Conservation (phyloP, 2,113 vertebrate species). For the Ornithorhynchus anatinus region DNA sequence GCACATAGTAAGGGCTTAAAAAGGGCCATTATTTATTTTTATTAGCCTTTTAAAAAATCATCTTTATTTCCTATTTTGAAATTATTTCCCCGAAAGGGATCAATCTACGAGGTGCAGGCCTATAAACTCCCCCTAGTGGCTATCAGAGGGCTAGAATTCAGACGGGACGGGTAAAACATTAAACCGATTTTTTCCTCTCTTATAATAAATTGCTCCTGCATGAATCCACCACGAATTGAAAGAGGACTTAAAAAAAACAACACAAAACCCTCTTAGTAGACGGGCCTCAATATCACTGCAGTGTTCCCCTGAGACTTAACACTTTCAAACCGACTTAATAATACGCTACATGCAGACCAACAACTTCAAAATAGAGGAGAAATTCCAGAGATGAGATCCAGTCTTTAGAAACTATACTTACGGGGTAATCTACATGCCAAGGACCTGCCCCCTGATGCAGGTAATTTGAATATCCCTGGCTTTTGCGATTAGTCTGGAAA, state of each 20-base stretch:
- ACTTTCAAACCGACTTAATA: too few species aligned
- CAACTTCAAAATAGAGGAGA: too few species aligned
- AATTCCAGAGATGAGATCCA: too few species aligned
- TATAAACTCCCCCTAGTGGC: constrained; percentile 53
- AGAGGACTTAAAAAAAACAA: too few species aligned
- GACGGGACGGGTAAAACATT: too few species aligned
- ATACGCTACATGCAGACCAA: too few species aligned
- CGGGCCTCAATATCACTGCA: background rate
- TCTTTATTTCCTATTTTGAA: constrained; percentile 7
- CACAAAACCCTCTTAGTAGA: background rate
- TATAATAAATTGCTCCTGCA: background rate
- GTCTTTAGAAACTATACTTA: constrained; percentile 18
- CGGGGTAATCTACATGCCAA: background rate
- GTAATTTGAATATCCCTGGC: background rate
- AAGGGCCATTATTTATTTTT: too few species aligned
- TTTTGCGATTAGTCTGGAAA: background rate
- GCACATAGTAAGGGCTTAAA: too few species aligned
- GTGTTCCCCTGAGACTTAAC: too few species aligned
- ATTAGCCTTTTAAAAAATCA: too few species aligned
- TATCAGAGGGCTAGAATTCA: constrained; percentile 22
- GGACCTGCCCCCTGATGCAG: background rate
- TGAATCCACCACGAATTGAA: too few species aligned
- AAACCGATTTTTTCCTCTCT: too few species aligned
- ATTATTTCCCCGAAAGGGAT: constrained; percentile 15
- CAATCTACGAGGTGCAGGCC: background rate